Conservation (phyloP, 1,140 invertebrate genomes). For the Rhizoglyphus robini region DNA sequence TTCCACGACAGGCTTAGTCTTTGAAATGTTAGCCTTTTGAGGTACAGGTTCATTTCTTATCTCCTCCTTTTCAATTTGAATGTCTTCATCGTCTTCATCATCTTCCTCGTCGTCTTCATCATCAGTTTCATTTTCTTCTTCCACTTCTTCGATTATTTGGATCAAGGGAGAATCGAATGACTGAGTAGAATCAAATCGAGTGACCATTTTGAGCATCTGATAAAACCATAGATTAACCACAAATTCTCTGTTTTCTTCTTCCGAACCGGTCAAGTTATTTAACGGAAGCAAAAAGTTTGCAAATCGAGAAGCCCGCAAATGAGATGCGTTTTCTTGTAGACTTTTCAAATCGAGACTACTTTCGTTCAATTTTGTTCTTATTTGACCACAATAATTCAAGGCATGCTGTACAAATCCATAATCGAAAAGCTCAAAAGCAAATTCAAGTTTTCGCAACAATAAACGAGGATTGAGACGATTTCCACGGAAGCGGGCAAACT, state of each 20-base stretch:
- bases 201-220: neutral
- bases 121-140: neutral
- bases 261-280: neutral
- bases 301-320: neutral
- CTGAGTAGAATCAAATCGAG: neutral
- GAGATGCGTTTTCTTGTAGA: neutral
- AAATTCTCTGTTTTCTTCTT: neutral
- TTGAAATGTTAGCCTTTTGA: too few species aligned
- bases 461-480: conserved; percentile 2
- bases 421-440: conserved; percentile 19
- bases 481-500: conserved; percentile 12
- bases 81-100: conserved; percentile 15
- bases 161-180: conserved; percentile 7
- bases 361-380: neutral
- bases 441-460: conserved; percentile 16
- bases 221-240: neutral
- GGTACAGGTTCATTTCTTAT: neutral
- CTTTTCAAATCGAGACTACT: neutral
- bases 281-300: neutral
- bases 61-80: neutral
- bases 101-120: neutral
- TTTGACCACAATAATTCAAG: conserved; percentile 11
- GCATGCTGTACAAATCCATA: conserved; percentile 19
- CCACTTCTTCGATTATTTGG: neutral
- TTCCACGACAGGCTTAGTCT: too few species aligned